Conservation (phyloP, 2,113 vertebrate genomes). For the Acrocephalus kingi region DNA sequence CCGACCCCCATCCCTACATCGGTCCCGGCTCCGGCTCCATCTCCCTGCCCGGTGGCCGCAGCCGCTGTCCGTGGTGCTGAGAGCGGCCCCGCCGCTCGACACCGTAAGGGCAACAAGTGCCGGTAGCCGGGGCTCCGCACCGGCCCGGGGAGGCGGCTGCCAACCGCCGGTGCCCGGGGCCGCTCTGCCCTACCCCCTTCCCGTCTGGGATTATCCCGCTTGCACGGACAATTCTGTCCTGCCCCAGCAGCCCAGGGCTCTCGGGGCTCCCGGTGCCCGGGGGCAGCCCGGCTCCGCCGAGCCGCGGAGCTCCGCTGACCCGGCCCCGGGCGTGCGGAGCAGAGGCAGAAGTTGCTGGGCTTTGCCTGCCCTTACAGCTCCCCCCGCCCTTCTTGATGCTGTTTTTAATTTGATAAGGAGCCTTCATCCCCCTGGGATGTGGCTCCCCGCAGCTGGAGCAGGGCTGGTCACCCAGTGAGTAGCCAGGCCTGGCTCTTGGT, state of each 20-base stretch:
- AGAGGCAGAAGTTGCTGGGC: not conserved
- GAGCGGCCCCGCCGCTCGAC: not conserved
- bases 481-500: not conserved
- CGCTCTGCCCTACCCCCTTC: not conserved
- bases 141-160: not conserved
- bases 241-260: not conserved
- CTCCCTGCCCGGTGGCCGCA: not conserved
- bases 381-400: not conserved
- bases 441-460: not conserved
- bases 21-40: not conserved
- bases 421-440: not conserved
- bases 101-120: constrained; percentile 15
- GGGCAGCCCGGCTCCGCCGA: not conserved
- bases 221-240: not conserved
- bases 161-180: not conserved
- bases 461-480: not conserved
- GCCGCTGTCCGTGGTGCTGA: constrained; percentile 75
- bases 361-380: not conserved
- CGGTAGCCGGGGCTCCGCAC: not conserved
- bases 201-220: not conserved
- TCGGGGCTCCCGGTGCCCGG: not conserved
- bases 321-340: not conserved
- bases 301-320: not conserved
- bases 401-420: not conserved
- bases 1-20: not conserved